Conservation (phyloP, 2,113 vertebrate genomes). For the Seriola quinqueradiata region DNA sequence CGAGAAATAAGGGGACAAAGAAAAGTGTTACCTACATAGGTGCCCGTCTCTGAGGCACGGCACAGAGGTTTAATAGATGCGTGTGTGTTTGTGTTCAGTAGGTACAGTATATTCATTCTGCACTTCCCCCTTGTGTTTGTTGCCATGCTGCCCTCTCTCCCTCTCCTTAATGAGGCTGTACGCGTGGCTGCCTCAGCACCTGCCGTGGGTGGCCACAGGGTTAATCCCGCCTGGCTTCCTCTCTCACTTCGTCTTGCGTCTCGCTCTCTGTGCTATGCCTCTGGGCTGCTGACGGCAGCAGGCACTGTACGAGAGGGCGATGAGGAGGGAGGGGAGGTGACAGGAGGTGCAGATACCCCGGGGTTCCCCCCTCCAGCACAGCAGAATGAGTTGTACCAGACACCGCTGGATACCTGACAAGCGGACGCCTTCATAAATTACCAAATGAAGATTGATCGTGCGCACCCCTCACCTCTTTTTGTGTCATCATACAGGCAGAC, state of each 20-base stretch:
- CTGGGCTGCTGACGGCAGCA: slow-evolving; percentile 85
- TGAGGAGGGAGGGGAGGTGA: slow-evolving; percentile 76
- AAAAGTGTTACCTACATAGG: slow-evolving; percentile 27
- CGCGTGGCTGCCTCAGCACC: slow-evolving; percentile 79
- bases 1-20: slow-evolving; percentile 10
- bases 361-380: slow-evolving; percentile 77
- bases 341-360: slow-evolving; percentile 82
- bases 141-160: slow-evolving; percentile 71
- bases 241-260: slow-evolving; percentile 59
- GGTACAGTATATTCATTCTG: slow-evolving; percentile 59
- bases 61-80: slow-evolving; percentile 29
- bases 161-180: slow-evolving; percentile 81
- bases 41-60: slow-evolving; percentile 44
- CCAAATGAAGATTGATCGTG: slow-evolving; percentile 87
- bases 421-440: slow-evolving; percentile 83
- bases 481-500: slow-evolving; percentile 56
- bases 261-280: slow-evolving; percentile 71
- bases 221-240: slow-evolving; percentile 79
- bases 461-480: slow-evolving; percentile 68
- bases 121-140: slow-evolving; percentile 73
- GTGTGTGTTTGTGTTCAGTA: slow-evolving; percentile 67
- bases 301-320: slow-evolving; percentile 60
- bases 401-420: slow-evolving; percentile 85
- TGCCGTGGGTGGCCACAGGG: slow-evolving; percentile 81
- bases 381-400: slow-evolving; percentile 84